phyloP scores from a whole-genome alignment of 2,888 invertebrate genomes.

The Drepana falcataria region DNA sequence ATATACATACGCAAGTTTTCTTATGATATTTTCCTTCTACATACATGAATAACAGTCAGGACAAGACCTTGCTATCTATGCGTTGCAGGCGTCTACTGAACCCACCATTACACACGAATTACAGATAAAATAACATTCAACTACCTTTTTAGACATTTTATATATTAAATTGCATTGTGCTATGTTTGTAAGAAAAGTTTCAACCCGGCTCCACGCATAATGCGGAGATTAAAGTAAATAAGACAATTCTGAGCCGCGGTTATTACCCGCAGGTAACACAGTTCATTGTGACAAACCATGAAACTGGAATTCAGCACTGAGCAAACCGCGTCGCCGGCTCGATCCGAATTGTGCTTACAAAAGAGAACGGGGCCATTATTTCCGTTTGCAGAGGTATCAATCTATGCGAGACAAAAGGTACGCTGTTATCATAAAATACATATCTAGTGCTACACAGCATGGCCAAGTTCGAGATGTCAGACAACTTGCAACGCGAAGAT shows the following conservation, averaged over 20 bases:
- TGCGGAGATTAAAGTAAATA: neutral
- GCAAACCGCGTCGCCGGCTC: constrained; percentile 15
- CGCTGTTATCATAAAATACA: constrained; percentile 18
- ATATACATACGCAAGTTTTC: too few species aligned
- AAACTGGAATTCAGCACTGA: constrained; percentile 20
- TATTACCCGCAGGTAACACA: neutral
- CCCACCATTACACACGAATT: too few species aligned
- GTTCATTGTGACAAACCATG: constrained; percentile 1
- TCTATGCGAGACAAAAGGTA: constrained; percentile 23
- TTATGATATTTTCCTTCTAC: too few species aligned
- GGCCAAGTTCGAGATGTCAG: too few species aligned
- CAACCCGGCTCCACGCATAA: neutral
- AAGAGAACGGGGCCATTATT: constrained; percentile 17
- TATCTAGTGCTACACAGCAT: neutral
- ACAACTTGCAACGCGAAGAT: too few species aligned
- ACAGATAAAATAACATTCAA: too few species aligned
- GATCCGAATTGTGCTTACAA: constrained; percentile 32
- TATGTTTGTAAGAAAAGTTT: too few species aligned
- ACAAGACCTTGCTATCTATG: too few species aligned
- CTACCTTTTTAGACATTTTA: too few species aligned
- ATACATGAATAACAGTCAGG: too few species aligned
- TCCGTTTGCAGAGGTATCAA: constrained; percentile 26
- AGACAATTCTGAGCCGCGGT: neutral
- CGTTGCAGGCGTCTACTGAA: too few species aligned
- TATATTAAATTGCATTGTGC: too few species aligned